Base-by-base conservation (phyloP, 30 jellyfish, hydroid and myxozoan genomes). In the Turritopsis dohrnii region DNA sequence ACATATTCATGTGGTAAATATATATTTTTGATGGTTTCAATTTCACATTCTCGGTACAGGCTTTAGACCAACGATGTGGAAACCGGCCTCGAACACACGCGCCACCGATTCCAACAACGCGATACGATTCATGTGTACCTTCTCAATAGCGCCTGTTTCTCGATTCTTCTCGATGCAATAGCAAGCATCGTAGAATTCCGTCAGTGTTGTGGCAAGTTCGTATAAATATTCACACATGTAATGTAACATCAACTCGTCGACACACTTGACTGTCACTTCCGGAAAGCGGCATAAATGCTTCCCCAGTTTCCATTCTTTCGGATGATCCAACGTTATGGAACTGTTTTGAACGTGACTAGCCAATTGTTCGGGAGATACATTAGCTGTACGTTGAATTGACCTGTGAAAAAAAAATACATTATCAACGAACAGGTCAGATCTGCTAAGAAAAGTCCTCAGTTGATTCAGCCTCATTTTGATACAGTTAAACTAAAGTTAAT, bases 111-210 rank as follows among this genome's bases (percentile, higher is more conserved):
- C 94, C 31, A 89, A 69, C 54, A 89, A 84, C 83, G 96, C 88
- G 21, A 95, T 80, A 7, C 99, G 95, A 81, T 95, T 84, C 99
- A 95, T 86, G 82, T 95, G 89, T 21, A 90, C 96, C 26, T 87
- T 87, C 66, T 73, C 81, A 16, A 89, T 84, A 41, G 87, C 96
- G 23, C 96, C 96, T 28, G 98, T 93, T 21, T 84, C 94, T 71
- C 81, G 81, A 74, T 93, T 93, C 76, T 87, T 88, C 54, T 90
- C 96, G 66, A 95, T 65, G 65, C 96, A 86, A 54, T 89, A 89
- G 54, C 99, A 95, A 3, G 96, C 95, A 52, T 95, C 99, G 80
- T 95, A 95, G 80, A 89, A 95, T 19, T 95, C 99, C 7, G 97
- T 95, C 90, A 95, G 21, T 25, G 95, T 87, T 85, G 93, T 73